Evolutionary conservation across 2,113 vertebrate species (phyloP), one percentile per base, ranked within the genome.

Genomic region (Puffinus mauretanicus): DNA sequence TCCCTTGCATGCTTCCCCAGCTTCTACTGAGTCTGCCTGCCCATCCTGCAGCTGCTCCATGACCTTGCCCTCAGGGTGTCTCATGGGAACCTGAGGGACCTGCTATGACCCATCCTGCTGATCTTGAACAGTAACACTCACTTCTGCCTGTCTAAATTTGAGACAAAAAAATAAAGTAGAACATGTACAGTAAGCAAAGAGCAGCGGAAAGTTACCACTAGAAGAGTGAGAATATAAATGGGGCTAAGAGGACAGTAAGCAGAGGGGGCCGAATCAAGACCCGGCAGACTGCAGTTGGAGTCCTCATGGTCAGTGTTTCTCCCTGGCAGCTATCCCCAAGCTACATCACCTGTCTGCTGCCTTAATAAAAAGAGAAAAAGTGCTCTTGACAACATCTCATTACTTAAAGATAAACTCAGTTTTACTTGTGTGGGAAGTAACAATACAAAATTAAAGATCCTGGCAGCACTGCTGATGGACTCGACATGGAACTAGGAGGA

Each of bases 361-460:
- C 49, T 60, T 86, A 88, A 76, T 76, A 42, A 60, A 71, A 94
- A 25, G 9, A n/a, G 42, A 75, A 38, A 38, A 38, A 38, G 36
- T 44, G 22, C 76, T 60, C 62, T 18, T 72, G 66, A 86, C 60
- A 82, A 22, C 38, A 51, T 36, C 52, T 88, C n/a, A 64, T 88
- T 86, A 55, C 47, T 94, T 60, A 42, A 91, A 81, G 10, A 83
- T 58, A 32, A 92, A 22, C n/a, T 79, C 64, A 30, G 17, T 36
- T 82, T 90, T 40, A 78, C 52, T 90, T 46, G 32, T 32, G 17
- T 79, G 57, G 70, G 61, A 90, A 82, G 82, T 40, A 71, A 94
- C 44, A 91, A 62, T 24, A 17, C 38, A 66, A 77, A 94, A 92
- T 32, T 46, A 62, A 88, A 96, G 42, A 66, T 60, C 20, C 49